Base-by-base conservation (phyloP, 2,888 invertebrate genomes). In the Charanyca ferruginea region DNA sequence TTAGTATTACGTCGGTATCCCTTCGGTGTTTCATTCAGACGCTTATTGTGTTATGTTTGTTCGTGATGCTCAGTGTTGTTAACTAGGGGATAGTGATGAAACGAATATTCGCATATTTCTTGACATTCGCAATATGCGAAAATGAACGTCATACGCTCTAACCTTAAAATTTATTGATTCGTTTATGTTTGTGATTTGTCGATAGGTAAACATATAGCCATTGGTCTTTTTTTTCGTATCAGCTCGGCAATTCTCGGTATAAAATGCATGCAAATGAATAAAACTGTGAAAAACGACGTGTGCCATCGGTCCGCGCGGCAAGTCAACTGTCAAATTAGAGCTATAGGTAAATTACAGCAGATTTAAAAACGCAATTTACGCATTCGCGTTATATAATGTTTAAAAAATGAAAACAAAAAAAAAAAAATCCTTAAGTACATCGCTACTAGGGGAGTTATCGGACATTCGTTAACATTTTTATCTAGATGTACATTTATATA, bases 1-100 rank as follows among this genome's bases (percentile, higher is more conserved):
- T 94, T 91, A 93, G 89, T 85, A 88, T 83, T 69, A 81, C 84
- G 84, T 67, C 23, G 78, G 79, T 79, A 80, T 81, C 80, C 79
- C 80, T 79, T 80, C 77, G 66, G 64, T 76, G 74, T 72, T 75
- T 68, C 38, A 16, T 38, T 38, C 73, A 79, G 67, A 58, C 52
- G 35, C 73, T 67, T 69, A 68, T 79, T 81, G 77, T 71, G 70
- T 72, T 75, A 60, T 80, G 41, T 65, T 77, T 58, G 57, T 54
- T 53, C 7, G 25, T n/a, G 48, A 44, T 59, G 77, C 23, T 38
- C 63, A 59, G 54, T 64, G 60, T 63, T 54, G 44, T 53, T 57
- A 13, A 48, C 32, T 22, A 48, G 42, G 22, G n/a, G 32, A 23
- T 16, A 38, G 38, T 38, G 16, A 16, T 38, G 16, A 16, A 5